Base-by-base conservation (phyloP, 2,113 vertebrate genomes). In the Rhombomys opimus region DNA sequence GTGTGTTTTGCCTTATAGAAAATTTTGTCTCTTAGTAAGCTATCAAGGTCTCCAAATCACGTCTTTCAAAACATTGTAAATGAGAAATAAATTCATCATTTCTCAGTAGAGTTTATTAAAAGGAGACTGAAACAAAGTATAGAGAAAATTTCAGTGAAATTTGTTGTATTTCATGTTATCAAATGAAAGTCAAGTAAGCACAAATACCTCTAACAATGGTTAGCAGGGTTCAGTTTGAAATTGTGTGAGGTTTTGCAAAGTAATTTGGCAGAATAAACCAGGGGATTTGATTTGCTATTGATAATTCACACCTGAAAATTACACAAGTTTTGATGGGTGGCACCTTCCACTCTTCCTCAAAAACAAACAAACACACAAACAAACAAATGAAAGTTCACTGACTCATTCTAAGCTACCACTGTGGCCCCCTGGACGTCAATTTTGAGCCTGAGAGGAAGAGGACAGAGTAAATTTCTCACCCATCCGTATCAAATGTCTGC, bases 1-100 rank as follows among this genome's bases (percentile, higher is more conserved):
- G 57, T 93, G 52, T 96, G 87, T 96, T 18, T 97, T 95, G 50
- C 96, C 98, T 98, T 98, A 93, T 91, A 77, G 97, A 95, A 97
- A 86, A 97, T 89, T 5, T n/a, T 94, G 94, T 98, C 63, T 63
- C 38, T 97, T 96, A 84, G 17, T 82, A 97, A 95, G 84, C 80
- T 97, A 88, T 93, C 95, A 93, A 97, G 97, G 91, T 95, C 89
- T 87, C 96, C 0, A 14, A 41, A 93, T 75, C 77, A 1, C 89
- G 46, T 90, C 67, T 96, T 95, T 89, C 81, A 95, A 75, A 97
- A 94, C 30, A 67, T 93, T 96, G 65, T 93, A 90, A 93, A 91
- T 57, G 54, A 65, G 85, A 95, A 95, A 96, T 97, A 96, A 93
- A 93, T 90, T 68, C 3, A 76, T 91, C 90, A 90, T 77, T 81